Percentiles rank a stretch among this genome's conserved stretches.
These are phyloP conservation scores for Ellobium chinense DNA, from an alignment of 2,888 invertebrate genomes.

Conservation along the genomic window DNA sequence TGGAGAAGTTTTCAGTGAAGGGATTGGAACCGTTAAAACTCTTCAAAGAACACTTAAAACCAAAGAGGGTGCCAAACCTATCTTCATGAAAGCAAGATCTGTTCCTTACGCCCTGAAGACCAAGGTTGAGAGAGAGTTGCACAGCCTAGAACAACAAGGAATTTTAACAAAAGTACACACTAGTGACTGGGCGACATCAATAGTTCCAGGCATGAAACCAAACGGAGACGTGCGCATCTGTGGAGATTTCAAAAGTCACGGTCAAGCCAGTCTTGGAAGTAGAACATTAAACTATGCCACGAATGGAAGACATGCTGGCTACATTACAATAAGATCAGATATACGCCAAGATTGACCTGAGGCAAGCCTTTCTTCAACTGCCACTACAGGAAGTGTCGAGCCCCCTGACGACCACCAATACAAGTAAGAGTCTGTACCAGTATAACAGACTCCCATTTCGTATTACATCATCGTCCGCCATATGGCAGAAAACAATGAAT, in stretches of 20 bases:
- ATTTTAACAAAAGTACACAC: neutral
- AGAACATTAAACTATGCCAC: slow-evolving; percentile 43
- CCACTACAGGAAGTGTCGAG: slow-evolving; percentile 52
- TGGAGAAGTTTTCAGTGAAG: neutral
- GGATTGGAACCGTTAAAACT: neutral
- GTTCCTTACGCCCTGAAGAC: neutral
- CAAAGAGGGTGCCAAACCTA: neutral
- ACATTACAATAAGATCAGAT: slow-evolving; percentile 32
- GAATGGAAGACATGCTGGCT: slow-evolving; percentile 43
- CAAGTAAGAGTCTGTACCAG: slow-evolving; percentile 50
- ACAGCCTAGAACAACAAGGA: slow-evolving; percentile 2
- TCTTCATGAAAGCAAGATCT: neutral
- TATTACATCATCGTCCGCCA: slow-evolving; percentile 48
- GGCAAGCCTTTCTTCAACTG: slow-evolving; percentile 54
- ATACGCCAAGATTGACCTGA: slow-evolving; percentile 55
- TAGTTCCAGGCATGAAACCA: slow-evolving; percentile 38
- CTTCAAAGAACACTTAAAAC: neutral
- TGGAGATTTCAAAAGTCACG: slow-evolving; percentile 35
- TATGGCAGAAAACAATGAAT: slow-evolving; percentile 59
- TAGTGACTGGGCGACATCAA: too few species aligned
- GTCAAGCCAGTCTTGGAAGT: neutral
- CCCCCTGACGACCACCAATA: slow-evolving; percentile 55
- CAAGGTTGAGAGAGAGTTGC: slow-evolving; percentile 37
- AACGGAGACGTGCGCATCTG: slow-evolving; percentile 23
- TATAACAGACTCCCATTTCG: slow-evolving; percentile 54